Evolutionary conservation across 2,888 invertebrate species (phyloP).

Genomic region (Erannis defoliaria): DNA sequence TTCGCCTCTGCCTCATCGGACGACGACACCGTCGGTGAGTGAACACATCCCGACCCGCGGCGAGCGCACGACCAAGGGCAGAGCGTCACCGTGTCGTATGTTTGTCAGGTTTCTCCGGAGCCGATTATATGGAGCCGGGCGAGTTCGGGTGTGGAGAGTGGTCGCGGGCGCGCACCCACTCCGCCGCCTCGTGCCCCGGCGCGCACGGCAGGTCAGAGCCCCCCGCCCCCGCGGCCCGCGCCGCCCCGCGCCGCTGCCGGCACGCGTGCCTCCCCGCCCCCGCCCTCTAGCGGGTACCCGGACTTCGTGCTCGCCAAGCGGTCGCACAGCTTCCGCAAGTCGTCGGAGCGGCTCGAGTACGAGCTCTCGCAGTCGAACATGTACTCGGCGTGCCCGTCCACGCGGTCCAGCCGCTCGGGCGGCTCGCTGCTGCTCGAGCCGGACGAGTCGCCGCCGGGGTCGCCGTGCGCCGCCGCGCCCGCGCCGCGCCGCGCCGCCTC

Average conservation of each 20-base stretch:
- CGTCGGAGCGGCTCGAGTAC: conserved; percentile 84
- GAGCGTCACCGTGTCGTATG: conserved; percentile 8
- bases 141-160: conserved; percentile 74
- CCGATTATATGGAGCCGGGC: conserved; percentile 80
- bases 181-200: conserved; percentile 82
- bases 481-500: conserved; percentile 87
- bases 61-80: background rate
- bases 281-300: conserved; percentile 82
- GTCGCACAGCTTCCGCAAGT: conserved; percentile 76
- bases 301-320: conserved; percentile 79
- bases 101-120: conserved; percentile 80
- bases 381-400: conserved; percentile 82
- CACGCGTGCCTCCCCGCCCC: conserved; percentile 58
- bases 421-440: conserved; percentile 71
- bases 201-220: conserved; percentile 52
- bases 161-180: conserved; percentile 81
- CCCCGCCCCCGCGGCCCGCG: conserved; percentile 56
- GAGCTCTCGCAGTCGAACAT: conserved; percentile 86
- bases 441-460: conserved; percentile 44
- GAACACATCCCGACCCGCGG: background rate
- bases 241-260: conserved; percentile 46
- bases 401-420: conserved; percentile 68
- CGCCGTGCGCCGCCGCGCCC: conserved; percentile 38
- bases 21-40: conserved; percentile 85
- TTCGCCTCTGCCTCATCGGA: conserved; percentile 87